Base-by-base conservation (phyloP, 2,888 invertebrate species). In the Drosophila suboccidentalis region DNA sequence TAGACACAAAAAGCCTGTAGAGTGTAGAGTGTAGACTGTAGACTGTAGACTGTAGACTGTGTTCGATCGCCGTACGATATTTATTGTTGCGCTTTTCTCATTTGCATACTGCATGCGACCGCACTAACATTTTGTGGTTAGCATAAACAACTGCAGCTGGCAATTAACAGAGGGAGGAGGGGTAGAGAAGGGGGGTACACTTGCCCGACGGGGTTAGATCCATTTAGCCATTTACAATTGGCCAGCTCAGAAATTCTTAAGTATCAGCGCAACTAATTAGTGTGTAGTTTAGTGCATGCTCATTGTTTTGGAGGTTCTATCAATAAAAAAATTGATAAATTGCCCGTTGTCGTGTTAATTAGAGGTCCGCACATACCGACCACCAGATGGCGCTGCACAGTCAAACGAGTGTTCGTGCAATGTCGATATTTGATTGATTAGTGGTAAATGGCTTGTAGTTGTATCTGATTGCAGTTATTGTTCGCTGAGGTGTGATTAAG, bases 351-450 rank as follows among this genome's bases (percentile, higher is more conserved):
- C 65, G 74, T 74, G 69, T 75, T 79, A 82, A 84, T 82, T 80
- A 82, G 75, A 83, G 87, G 71, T 72, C 49, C 62, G 53, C 71
- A 60, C 38, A 71, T 39, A 46, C 63, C 70, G 71, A 60, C 44
- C 80, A 38, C 34, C 88, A 85, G 87, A 71, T 82, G 86, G 87
- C 80, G 83, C 71, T 79, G 63, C 38, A 57, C 17, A 39, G 50
- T 65, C 61, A 64, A 44, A 53, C 39, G 11, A 49, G 13, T 11
- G 49, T 11, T 39, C 39, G 58, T 34, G 34, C 54, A 50, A 32
- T 39, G 54, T 61, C 46, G 22, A 65, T 67, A 34, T 55, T 22
- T 58, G 69, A 65, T 69, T 69, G 73, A 83, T 73, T 86, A 62
- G 54, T 62, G 57, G 39, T 63, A 83, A 86, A 80, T 77, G 58